These are phyloP conservation scores for Microcebus griseorufus DNA, from an alignment of 2,113 vertebrate species.

Conservation along the genomic window DNA sequence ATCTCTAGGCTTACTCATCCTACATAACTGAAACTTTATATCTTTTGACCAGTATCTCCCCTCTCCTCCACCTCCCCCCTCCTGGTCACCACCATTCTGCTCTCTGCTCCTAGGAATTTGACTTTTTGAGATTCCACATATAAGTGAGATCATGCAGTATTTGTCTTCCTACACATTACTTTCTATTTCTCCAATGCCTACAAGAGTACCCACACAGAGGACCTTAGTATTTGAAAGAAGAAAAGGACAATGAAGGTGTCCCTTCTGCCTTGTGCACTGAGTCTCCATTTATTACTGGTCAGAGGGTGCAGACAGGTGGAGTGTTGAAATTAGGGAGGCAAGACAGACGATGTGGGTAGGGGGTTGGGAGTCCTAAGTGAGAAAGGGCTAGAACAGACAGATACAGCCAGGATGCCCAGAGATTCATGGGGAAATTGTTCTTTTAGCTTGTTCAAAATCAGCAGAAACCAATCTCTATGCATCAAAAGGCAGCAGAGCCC, in stretches of 20 bases:
- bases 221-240: not conserved
- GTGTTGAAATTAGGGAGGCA: not conserved
- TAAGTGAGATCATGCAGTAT: not conserved
- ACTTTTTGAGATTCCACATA: not conserved
- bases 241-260: not conserved
- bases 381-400: not conserved
- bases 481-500: not conserved
- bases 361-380: too few relatives aligned
- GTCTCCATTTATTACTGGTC: not conserved
- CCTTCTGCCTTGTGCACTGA: not conserved
- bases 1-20: not conserved
- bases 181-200: not conserved
- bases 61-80: too few relatives aligned
- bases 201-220: not conserved
- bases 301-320: not conserved
- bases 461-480: not conserved
- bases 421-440: not conserved
- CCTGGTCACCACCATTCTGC: not conserved
- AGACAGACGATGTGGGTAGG: accelerated
- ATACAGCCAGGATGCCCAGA: not conserved
- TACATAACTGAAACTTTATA: not conserved
- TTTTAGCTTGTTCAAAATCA: not conserved
- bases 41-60: not conserved
- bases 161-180: not conserved
- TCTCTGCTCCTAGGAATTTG: not conserved